Conservation (phyloP, 2,797 vertebrate genomes). For the Trichosurus vulpecula region DNA sequence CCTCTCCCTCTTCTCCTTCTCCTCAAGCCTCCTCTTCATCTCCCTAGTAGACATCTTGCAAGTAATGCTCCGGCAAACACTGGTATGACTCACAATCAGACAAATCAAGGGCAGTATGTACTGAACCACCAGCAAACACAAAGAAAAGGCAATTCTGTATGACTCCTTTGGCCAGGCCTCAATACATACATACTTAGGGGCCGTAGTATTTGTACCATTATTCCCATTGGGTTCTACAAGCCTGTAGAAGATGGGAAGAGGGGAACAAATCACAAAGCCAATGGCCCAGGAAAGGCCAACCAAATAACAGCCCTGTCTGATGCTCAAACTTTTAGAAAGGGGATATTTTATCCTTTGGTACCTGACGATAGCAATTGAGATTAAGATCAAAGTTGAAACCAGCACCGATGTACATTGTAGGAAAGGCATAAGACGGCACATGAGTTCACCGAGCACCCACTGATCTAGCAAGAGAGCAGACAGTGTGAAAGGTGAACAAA, state of each 20-base stretch:
- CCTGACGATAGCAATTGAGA: constrained; percentile 88
- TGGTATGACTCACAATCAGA: constrained; percentile 87
- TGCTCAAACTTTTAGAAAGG: constrained; percentile 85
- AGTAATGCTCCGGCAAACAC: constrained; percentile 87
- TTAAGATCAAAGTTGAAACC: constrained; percentile 88
- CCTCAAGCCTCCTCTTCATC: constrained; percentile 72
- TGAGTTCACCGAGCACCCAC: constrained; percentile 88
- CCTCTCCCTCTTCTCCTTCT: constrained; percentile 64
- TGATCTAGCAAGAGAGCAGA: constrained; percentile 87
- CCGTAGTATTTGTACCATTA: constrained; percentile 82
- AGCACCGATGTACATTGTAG: constrained; percentile 88
- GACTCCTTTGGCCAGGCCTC: constrained; percentile 88
- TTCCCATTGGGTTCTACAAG: constrained; percentile 86
- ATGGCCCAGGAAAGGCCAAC: constrained; percentile 85
- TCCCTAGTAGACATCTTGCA: constrained; percentile 82
- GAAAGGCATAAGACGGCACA: constrained; percentile 90
- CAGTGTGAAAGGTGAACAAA: constrained; percentile 89
- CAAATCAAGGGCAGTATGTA: constrained; percentile 88
- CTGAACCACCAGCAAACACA: constrained; percentile 86
- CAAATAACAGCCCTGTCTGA: constrained; percentile 87
- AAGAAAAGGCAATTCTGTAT: constrained; percentile 88
- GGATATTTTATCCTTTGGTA: constrained; percentile 89
- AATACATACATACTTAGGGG: constrained; percentile 86
- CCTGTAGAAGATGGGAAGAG: constrained; percentile 88
- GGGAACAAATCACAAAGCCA: constrained; percentile 87